phyloP scores from a whole-genome alignment of 2,113 vertebrate species.

The Rattus rattus region DNA sequence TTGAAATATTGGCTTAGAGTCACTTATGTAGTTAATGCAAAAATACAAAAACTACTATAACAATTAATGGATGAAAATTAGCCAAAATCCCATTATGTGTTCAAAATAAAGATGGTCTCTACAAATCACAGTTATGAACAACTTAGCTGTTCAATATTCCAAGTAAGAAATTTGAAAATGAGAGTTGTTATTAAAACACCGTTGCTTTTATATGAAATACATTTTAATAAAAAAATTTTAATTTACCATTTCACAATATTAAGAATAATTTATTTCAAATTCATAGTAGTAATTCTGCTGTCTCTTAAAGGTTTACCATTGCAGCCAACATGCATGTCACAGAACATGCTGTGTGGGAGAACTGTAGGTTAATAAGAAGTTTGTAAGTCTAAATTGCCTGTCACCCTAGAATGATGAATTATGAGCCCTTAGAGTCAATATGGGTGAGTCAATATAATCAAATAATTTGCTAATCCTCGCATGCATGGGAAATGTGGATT shows the following conservation, averaged over 20 bases:
- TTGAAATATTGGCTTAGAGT: not conserved
- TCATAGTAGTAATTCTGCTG: not conserved
- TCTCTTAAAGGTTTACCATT: not conserved
- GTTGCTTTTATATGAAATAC: not conserved
- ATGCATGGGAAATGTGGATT: not conserved
- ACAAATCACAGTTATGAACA: not conserved
- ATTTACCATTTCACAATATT: not conserved
- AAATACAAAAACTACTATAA: not conserved
- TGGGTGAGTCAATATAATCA: not conserved
- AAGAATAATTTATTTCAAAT: not conserved
- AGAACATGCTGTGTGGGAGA: not conserved
- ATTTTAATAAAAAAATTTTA: not conserved
- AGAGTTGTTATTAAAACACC: not conserved
- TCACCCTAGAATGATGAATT: not conserved
- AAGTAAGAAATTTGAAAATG: not conserved
- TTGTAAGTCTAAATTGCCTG: not conserved
- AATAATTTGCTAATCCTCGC: not conserved
- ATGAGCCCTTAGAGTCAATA: not conserved
- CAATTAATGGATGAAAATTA: not conserved
- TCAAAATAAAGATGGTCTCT: not conserved
- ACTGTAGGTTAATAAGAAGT: not conserved
- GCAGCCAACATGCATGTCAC: not conserved
- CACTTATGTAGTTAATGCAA: not conserved
- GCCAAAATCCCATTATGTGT: not conserved
- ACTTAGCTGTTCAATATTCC: not conserved